Evolutionary conservation across 2,888 invertebrate species (phyloP).

Genomic region (Glaucopsyche alexis): DNA sequence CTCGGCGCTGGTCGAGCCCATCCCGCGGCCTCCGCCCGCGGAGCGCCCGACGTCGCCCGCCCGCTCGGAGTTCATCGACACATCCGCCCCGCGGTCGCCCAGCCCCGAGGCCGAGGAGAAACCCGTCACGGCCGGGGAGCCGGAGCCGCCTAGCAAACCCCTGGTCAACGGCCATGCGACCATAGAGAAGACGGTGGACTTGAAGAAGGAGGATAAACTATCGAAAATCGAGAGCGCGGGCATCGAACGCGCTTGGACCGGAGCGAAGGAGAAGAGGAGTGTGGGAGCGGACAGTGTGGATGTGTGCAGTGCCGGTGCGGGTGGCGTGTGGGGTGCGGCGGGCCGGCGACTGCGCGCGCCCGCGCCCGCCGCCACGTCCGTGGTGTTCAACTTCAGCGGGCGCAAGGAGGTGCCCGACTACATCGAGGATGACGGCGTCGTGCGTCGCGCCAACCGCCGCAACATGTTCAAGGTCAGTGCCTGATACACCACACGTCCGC

Average conservation of each 20-base stretch:
- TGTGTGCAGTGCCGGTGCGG: constrained; percentile 39
- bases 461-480: constrained; percentile 86
- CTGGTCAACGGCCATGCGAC: constrained; percentile 44
- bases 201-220: constrained; percentile 39
- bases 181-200: constrained; percentile 36
- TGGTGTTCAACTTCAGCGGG: constrained; percentile 93
- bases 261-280: constrained; percentile 47
- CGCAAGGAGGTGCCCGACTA: constrained; percentile 94
- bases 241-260: constrained; percentile 49
- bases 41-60: constrained; percentile 45
- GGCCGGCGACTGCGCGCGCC: constrained; percentile 49
- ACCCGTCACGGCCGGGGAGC: constrained; percentile 34
- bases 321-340: constrained; percentile 44
- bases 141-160: constrained; percentile 38
- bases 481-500: background rate
- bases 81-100: constrained; percentile 34
- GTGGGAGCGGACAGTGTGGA: constrained; percentile 40
- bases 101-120: constrained; percentile 40
- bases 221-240: constrained; percentile 56
- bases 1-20: constrained; percentile 68
- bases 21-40: constrained; percentile 54
- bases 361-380: constrained; percentile 81
- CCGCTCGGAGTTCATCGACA: constrained; percentile 32
- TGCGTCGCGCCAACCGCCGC: constrained; percentile 83
- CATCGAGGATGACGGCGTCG: constrained; percentile 92